Conservation (phyloP, 2,888 invertebrate genomes). For the Disparrhopalites patrizii region DNA sequence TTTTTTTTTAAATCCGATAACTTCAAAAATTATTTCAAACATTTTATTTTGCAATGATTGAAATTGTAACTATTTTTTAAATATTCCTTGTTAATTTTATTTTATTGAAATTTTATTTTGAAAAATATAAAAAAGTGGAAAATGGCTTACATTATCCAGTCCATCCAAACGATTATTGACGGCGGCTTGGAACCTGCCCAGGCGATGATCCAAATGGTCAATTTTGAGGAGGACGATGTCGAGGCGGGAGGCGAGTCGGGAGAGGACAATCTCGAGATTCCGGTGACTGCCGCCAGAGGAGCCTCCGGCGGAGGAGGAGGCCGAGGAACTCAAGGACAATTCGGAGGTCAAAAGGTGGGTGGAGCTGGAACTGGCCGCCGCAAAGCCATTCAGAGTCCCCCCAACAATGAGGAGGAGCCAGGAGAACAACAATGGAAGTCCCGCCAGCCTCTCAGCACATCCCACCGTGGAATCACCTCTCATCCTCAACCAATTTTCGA, state of each 20-base stretch:
- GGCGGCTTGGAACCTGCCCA: conserved; percentile 52
- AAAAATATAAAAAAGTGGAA: not conserved
- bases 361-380: no score
- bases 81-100: not conserved
- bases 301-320: not conserved
- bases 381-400: no score
- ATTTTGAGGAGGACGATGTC: conserved; percentile 53
- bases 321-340: no score
- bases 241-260: conserved; percentile 51
- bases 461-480: no score
- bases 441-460: no score
- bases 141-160: conserved; percentile 43
- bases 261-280: conserved; percentile 38
- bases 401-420: no score
- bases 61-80: not conserved
- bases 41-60: no score
- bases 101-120: no score
- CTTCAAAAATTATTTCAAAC: no score
- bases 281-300: conserved; percentile 14
- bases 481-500: no score
- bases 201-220: conserved; percentile 53
- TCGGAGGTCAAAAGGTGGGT: no score
- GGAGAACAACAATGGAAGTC: no score
- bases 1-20: not conserved
- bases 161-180: conserved; percentile 43